Conservation (phyloP, 2,113 vertebrate genomes). For the Rhabdornis inornatus region DNA sequence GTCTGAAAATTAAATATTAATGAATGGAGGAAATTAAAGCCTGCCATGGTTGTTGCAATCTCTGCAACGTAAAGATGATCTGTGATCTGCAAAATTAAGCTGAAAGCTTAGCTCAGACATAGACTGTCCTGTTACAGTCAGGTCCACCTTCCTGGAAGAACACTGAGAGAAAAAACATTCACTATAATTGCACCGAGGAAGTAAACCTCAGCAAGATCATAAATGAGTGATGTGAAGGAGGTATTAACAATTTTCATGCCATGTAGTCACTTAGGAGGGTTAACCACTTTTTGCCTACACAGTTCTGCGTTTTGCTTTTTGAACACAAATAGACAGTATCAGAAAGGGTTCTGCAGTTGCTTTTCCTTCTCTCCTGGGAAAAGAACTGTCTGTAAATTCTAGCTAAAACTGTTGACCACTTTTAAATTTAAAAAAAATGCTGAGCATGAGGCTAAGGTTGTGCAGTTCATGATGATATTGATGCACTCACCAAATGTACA, state of each 20-base stretch:
- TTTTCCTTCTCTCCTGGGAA: background rate
- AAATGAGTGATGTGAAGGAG: background rate
- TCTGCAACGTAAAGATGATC: background rate
- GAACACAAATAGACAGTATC: background rate
- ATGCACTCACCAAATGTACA: background rate
- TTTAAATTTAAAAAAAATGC: background rate
- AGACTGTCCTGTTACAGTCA: background rate
- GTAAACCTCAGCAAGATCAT: background rate
- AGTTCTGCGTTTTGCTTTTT: background rate
- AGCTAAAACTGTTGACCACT: background rate
- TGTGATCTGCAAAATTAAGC: background rate
- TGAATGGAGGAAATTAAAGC: background rate
- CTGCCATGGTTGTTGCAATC: background rate
- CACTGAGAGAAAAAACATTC: background rate
- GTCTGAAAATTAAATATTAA: constrained; percentile 6
- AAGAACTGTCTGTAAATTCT: background rate
- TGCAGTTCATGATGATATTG: background rate
- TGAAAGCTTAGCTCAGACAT: background rate
- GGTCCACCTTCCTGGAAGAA: background rate
- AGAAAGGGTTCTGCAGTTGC: background rate
- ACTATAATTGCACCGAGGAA: background rate
- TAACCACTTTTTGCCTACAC: background rate
- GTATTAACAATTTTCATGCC: background rate
- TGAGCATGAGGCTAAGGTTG: background rate
- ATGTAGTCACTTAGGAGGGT: background rate